A percentile compares a stretch with the other conserved stretches of the same genome.
phyloP scores from a whole-genome alignment of 2,888 invertebrate species.

The Mystacides longicornis region DNA sequence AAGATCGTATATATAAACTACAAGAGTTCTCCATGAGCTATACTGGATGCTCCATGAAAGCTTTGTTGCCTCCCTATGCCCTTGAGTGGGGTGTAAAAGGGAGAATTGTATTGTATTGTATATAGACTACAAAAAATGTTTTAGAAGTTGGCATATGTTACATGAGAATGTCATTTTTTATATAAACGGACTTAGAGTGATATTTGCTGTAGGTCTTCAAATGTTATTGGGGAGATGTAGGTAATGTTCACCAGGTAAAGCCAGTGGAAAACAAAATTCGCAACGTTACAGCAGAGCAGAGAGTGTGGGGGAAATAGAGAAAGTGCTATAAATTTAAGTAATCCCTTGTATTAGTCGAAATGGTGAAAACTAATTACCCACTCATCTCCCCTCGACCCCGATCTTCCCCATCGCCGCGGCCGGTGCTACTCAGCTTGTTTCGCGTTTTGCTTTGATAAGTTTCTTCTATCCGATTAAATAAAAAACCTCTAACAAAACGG shows the following conservation, averaged over 20 bases:
- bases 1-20: no score
- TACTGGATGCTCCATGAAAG: no score
- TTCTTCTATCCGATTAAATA: neutral
- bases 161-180: no score
- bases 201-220: no score
- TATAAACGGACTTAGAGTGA: no score
- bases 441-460: slow-evolving; percentile 2
- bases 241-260: neutral
- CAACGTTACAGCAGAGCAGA: slow-evolving; percentile 7
- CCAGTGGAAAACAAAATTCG: neutral
- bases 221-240: no score
- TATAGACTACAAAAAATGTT: no score
- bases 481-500: neutral
- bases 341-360: slow-evolving; percentile 24
- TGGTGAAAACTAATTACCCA: slow-evolving; percentile 24
- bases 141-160: no score
- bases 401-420: neutral
- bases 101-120: no score
- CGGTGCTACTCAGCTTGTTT: neutral
- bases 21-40: no score
- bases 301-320: slow-evolving; percentile 14
- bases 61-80: no score
- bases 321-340: slow-evolving; percentile 21
- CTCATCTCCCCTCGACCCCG: slow-evolving; percentile 8
- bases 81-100: no score